phyloP scores from a whole-genome alignment of 2,797 vertebrate species.

The Gymnopithys bicolor region DNA sequence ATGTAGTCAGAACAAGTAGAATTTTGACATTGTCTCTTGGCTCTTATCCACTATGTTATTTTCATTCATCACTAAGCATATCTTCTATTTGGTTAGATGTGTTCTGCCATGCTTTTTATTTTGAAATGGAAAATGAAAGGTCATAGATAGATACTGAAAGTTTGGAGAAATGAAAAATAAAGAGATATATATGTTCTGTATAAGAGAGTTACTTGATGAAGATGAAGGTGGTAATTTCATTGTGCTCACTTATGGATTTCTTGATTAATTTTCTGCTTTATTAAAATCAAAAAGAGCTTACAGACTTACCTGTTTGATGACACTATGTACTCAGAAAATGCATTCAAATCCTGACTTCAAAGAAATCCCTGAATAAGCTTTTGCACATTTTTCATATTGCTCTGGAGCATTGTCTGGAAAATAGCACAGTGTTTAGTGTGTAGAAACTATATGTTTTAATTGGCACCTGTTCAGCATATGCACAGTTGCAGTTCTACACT shows the following conservation, averaged over 20 bases:
- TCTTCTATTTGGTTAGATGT: not conserved
- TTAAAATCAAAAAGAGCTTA: not conserved
- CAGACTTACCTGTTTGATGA: not conserved
- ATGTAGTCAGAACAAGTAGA: not conserved
- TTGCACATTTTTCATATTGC: not conserved
- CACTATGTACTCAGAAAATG: not conserved
- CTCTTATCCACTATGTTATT: not conserved
- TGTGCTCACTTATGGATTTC: not conserved
- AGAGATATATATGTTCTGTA: not conserved
- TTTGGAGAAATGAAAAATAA: not conserved
- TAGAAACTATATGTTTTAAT: not conserved
- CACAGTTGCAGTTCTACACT: not conserved
- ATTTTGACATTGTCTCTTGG: not conserved
- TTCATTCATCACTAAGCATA: not conserved
- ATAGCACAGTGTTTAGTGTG: not conserved
- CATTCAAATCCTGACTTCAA: not conserved
- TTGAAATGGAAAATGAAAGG: not conserved
- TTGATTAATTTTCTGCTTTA: not conserved
- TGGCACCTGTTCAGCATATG: not conserved
- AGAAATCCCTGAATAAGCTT: not conserved
- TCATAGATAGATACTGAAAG: not conserved
- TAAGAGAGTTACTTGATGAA: not conserved
- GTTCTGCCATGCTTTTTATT: not conserved
- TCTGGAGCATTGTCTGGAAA: not conserved
- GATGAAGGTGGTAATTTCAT: not conserved